Conservation (phyloP, 2,113 vertebrate genomes). For the Lophius piscatorius region DNA sequence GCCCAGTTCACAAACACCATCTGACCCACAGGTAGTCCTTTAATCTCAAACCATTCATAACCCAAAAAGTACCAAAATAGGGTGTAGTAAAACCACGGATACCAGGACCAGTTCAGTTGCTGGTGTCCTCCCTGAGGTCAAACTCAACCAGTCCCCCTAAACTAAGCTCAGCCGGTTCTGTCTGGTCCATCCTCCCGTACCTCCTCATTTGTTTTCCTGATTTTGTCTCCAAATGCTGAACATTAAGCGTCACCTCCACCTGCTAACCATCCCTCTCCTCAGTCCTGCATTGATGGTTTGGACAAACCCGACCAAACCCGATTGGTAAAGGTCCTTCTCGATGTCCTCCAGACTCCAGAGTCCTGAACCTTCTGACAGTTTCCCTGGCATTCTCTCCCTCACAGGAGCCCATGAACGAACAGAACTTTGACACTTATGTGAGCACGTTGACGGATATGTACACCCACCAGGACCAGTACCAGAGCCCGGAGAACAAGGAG, state of each 20-base stretch:
- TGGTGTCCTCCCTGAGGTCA: no score
- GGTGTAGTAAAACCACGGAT: no score
- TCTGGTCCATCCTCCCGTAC: slow-evolving; percentile 16
- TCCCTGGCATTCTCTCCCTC: slow-evolving; percentile 39
- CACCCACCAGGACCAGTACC: slow-evolving; percentile 99
- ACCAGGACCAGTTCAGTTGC: no score
- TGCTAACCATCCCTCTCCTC: slow-evolving; percentile 50
- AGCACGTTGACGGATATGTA: slow-evolving; percentile 99
- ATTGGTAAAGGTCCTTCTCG: no score
- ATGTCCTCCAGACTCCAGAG: no score
- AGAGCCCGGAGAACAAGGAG: slow-evolving; percentile 99
- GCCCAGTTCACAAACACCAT: no score
- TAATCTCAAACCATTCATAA: no score
- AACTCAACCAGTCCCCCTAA: no score
- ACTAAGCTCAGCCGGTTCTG: background rate
- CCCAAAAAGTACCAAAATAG: no score
- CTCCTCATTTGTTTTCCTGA: slow-evolving; percentile 31
- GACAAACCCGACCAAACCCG: no score
- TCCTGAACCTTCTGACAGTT: slow-evolving; percentile 11
- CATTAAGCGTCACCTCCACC: slow-evolving; percentile 34
- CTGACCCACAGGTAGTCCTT: no score
- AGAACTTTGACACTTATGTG: slow-evolving; percentile 99
- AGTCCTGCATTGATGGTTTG: slow-evolving; percentile 44
- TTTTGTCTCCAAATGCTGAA: slow-evolving; percentile 51
- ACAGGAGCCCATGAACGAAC: slow-evolving; percentile 99